A percentile compares a stretch with the other conserved stretches of the same genome.
Conservation (phyloP, 2,888 invertebrate species). For the Hypena proboscidalis region DNA sequence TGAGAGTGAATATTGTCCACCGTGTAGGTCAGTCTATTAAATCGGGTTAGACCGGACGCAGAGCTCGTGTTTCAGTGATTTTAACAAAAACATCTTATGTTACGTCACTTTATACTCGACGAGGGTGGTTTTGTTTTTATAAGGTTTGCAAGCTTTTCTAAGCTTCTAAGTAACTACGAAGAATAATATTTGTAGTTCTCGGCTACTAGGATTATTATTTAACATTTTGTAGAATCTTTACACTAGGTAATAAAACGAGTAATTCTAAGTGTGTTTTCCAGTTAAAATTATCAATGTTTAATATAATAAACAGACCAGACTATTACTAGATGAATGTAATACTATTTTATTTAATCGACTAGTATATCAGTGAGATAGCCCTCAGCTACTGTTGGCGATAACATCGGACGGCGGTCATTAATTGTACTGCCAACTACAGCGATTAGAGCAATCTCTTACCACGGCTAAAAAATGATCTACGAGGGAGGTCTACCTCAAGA, state of each 20-base stretch:
- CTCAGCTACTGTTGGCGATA: constrained; percentile 16
- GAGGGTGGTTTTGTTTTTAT: constrained; percentile 48
- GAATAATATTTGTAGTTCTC: not conserved
- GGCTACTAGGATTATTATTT: not conserved
- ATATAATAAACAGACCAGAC: too few relatives aligned
- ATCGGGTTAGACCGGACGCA: constrained; percentile 77
- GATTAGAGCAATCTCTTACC: constrained; percentile 8
- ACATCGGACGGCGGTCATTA: constrained; percentile 14
- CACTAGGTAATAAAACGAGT: too few relatives aligned
- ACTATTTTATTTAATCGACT: not conserved
- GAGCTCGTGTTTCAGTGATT: constrained; percentile 77
- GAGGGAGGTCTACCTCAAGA: constrained; percentile 4
- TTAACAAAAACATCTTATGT: constrained; percentile 74
- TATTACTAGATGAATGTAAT: too few relatives aligned
- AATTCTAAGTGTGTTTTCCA: too few relatives aligned
- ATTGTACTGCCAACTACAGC: constrained; percentile 16
- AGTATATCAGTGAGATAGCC: constrained; percentile 14
- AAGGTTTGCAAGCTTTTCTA: constrained; percentile 12
- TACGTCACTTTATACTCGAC: constrained; percentile 67
- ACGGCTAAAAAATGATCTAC: constrained; percentile 7
- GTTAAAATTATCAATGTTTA: too few relatives aligned
- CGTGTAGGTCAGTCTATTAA: constrained; percentile 81
- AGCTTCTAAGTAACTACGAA: not conserved
- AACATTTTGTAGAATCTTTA: too few relatives aligned
- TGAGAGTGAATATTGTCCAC: constrained; percentile 59